These are phyloP conservation scores for Ectemnius cavifrons DNA, from an alignment of 2,888 invertebrate genomes.

Conservation along the genomic window DNA sequence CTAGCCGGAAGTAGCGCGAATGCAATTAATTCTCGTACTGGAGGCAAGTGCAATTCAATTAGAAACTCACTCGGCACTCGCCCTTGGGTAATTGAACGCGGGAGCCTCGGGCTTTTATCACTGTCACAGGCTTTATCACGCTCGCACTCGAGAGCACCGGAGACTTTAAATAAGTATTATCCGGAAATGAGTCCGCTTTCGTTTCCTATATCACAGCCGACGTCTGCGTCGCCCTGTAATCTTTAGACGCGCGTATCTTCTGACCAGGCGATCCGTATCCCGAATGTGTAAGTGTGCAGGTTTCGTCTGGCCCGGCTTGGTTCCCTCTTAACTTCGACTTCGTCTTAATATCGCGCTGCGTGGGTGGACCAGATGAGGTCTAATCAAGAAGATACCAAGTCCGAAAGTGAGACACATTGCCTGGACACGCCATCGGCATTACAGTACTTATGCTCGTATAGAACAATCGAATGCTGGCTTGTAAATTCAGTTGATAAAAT, in stretches of 20 bases:
- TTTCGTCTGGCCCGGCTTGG: background rate
- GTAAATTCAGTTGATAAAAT: no score
- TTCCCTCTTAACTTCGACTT: constrained; percentile 28
- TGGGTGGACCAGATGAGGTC: constrained; percentile 56
- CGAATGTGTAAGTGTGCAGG: no score
- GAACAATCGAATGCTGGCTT: no score
- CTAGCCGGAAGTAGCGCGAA: no score
- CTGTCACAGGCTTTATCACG: background rate
- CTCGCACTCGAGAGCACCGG: background rate
- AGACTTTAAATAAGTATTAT: constrained; percentile 1
- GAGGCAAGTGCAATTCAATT: no score
- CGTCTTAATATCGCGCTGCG: constrained; percentile 53
- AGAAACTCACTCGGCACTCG: background rate
- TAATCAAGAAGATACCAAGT: constrained; percentile 54
- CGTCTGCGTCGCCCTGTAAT: no score
- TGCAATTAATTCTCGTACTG: no score
- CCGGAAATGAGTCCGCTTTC: constrained; percentile 2
- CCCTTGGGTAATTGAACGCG: constrained; percentile 4
- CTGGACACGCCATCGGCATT: constrained; percentile 28
- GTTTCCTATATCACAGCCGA: no score
- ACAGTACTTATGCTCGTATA: no score
- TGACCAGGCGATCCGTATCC: no score
- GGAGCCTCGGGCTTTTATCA: constrained; percentile 1
- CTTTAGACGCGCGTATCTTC: no score
- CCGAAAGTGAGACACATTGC: constrained; percentile 58